Conservation (phyloP, 2,113 vertebrate species). For the Empidonax traillii region DNA sequence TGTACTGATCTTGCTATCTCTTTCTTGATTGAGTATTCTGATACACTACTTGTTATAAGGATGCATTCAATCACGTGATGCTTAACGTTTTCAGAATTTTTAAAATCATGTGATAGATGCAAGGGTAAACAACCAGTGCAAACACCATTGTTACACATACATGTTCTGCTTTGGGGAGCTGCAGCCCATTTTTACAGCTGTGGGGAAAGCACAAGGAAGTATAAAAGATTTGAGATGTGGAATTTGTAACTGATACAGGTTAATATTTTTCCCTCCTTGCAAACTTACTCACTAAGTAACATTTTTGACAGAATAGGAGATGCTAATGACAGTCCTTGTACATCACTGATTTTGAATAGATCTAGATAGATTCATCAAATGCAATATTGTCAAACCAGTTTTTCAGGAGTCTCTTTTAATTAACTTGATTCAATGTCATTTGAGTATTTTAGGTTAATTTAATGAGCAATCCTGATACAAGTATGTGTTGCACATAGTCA, state of each 20-base stretch:
- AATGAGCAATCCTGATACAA: neutral
- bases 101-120: neutral
- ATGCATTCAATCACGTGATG: neutral
- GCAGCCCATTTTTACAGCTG: neutral
- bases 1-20: neutral
- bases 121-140: neutral
- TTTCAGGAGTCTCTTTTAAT: neutral
- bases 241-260: neutral
- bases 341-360: neutral
- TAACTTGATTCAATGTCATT: neutral
- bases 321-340: neutral
- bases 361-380: neutral
- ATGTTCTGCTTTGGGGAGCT: neutral
- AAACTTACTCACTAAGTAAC: neutral
- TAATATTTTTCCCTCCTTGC: neutral
- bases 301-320: neutral
- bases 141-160: neutral
- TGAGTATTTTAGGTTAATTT: neutral
- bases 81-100: neutral
- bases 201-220: neutral
- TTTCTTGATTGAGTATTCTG: neutral
- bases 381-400: neutral
- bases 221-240: neutral
- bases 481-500: neutral
- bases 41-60: neutral